These are phyloP conservation scores for Helleia helle DNA, from an alignment of 2,888 invertebrate species.

Conservation along the genomic window DNA sequence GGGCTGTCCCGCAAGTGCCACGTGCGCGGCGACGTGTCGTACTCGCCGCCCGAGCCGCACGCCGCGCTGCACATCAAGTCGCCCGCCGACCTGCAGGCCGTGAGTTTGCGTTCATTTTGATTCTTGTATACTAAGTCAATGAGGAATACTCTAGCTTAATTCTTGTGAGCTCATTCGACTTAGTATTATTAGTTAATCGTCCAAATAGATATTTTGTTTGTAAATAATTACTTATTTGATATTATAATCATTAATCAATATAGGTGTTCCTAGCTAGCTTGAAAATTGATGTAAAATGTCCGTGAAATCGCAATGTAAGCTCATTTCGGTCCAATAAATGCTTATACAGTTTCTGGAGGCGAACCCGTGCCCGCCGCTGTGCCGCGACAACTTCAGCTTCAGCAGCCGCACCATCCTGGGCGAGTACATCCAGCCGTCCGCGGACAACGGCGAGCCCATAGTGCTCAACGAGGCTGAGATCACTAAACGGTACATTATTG, in stretches of 20 bases:
- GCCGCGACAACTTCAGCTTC: conserved; percentile 93
- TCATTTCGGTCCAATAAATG: too few relatives aligned
- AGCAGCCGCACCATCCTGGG: conserved; percentile 92
- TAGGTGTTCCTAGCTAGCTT: too few relatives aligned
- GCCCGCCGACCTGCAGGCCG: conserved; percentile 78
- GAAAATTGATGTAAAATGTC: too few relatives aligned
- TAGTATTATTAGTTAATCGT: too few relatives aligned
- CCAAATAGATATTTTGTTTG: too few relatives aligned
- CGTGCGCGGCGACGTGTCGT: conserved; percentile 94
- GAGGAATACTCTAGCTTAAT: too few relatives aligned
- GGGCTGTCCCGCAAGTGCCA: conserved; percentile 90
- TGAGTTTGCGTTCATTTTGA: too few relatives aligned
- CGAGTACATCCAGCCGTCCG: conserved; percentile 88
- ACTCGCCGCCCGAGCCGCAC: conserved; percentile 80
- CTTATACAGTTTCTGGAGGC: conserved; percentile 81
- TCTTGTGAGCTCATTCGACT: too few relatives aligned
- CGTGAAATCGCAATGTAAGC: too few relatives aligned
- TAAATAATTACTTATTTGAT: too few relatives aligned
- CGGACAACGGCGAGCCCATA: conserved; percentile 79
- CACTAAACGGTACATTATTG: conserved; percentile 76
- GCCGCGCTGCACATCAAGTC: conserved; percentile 74
- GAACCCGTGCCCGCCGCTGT: conserved; percentile 74
- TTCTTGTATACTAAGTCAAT: too few relatives aligned
- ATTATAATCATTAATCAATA: too few relatives aligned
- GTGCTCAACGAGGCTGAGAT: conserved; percentile 88